These are phyloP conservation scores for Malurus elegans DNA, from an alignment of 2,113 vertebrate species.

Conservation along the genomic window DNA sequence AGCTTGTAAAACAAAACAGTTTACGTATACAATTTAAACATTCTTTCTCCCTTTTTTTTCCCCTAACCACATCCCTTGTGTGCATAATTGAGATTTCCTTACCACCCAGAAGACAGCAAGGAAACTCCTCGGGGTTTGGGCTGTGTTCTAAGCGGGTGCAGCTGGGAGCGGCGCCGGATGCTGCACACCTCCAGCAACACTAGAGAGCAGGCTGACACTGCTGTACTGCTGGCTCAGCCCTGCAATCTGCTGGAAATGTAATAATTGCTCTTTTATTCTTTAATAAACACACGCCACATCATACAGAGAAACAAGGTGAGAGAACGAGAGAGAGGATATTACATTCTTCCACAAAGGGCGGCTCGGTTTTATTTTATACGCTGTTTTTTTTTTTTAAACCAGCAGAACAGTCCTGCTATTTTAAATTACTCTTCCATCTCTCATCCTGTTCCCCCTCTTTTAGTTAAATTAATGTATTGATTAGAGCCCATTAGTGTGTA, in stretches of 20 bases:
- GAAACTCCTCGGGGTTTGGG: conserved; percentile 66
- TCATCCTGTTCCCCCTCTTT: conserved; percentile 31
- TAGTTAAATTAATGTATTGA: conserved; percentile 76
- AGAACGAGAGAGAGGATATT: not conserved
- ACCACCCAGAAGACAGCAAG: conserved; percentile 69
- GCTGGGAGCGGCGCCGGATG: conserved; percentile 70
- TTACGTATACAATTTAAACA: conserved; percentile 80
- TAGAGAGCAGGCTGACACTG: conserved; percentile 78
- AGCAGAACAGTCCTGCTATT: conserved; percentile 10
- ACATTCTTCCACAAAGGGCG: conserved; percentile 12
- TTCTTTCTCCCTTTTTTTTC: conserved; percentile 65
- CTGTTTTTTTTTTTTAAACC: not conserved
- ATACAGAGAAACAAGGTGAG: conserved; percentile 19
- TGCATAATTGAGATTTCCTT: conserved; percentile 77
- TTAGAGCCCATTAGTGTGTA: conserved; percentile 73
- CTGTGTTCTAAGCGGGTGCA: conserved; percentile 69
- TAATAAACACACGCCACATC: conserved; percentile 26
- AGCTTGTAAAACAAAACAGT: conserved; percentile 78
- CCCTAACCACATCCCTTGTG: conserved; percentile 80
- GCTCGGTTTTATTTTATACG: not conserved
- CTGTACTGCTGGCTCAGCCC: not conserved
- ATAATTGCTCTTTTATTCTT: conserved; percentile 41
- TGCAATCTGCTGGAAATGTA: not conserved
- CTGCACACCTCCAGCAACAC: conserved; percentile 46
- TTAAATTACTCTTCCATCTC: conserved; percentile 32